Evolutionary conservation across 1,140 invertebrate genomes (phyloP).

Genomic region (Macrotrachela quadricornifera): DNA sequence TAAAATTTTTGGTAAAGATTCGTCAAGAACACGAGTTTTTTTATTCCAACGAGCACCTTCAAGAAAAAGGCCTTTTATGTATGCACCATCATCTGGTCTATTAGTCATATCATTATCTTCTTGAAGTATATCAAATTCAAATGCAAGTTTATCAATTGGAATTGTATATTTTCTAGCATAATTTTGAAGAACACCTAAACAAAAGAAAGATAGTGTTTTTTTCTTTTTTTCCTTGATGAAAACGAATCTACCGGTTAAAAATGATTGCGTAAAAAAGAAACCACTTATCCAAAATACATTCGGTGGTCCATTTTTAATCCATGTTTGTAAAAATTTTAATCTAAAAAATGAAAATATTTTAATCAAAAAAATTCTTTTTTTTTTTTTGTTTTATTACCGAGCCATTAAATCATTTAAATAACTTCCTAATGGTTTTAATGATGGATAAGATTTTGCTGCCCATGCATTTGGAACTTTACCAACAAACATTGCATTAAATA

Average conservation of each 20-base stretch:
- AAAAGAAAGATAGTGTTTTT: neutral
- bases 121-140: conserved; percentile 28
- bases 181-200: conserved; percentile 24
- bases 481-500: conserved; percentile 55
- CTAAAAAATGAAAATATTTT: neutral
- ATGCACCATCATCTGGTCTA: conserved; percentile 29
- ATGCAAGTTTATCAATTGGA: conserved; percentile 28
- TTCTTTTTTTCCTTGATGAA: neutral
- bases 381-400: conserved; percentile 16
- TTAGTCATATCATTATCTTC: conserved; percentile 21
- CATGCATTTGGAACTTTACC: conserved; percentile 47
- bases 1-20: conserved; percentile 15
- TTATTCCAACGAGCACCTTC: conserved; percentile 74
- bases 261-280: conserved; percentile 30
- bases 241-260: conserved; percentile 22
- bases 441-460: conserved; percentile 32
- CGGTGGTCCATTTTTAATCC: neutral
- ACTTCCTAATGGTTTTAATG: conserved; percentile 28
- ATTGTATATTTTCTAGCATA: conserved; percentile 32
- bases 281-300: conserved; percentile 28
- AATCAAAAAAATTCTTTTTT: conserved; percentile 20
- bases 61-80: conserved; percentile 51
- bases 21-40: conserved; percentile 5
- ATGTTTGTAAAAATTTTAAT: conserved; percentile 2
- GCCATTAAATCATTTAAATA: conserved; percentile 28